Evolutionary conservation across 37 sponge, comb jelly and placozoan species (phyloP).

Genomic region (Axinella damicornis): DNA sequence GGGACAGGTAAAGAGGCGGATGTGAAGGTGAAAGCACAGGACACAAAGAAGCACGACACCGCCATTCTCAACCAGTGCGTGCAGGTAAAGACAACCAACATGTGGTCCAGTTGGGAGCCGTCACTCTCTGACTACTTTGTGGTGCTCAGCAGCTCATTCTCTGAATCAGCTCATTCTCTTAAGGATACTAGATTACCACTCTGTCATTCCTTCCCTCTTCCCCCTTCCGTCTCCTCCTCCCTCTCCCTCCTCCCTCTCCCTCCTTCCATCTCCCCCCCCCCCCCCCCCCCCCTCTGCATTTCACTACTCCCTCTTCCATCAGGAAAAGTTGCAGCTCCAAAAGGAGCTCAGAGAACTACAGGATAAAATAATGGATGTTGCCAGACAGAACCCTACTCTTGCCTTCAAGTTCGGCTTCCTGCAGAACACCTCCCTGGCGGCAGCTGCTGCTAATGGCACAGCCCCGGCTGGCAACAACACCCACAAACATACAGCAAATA

Average conservation of each 20-base stretch:
- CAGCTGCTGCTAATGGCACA: too few relatives aligned
- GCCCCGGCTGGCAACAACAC: too few relatives aligned
- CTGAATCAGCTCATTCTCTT: too few relatives aligned
- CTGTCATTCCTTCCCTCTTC: too few relatives aligned
- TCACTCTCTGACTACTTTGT: too few relatives aligned
- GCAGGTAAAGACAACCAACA: background rate
- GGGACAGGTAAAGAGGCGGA: background rate
- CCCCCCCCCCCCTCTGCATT: background rate
- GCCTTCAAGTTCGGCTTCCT: background rate
- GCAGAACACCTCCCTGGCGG: too few relatives aligned
- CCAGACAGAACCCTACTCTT: background rate
- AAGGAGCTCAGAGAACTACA: background rate
- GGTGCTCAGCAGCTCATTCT: too few relatives aligned
- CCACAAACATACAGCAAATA: too few relatives aligned
- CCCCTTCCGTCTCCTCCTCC: too few relatives aligned
- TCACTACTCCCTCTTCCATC: background rate
- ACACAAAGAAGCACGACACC: too few relatives aligned
- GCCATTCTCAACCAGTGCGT: background rate
- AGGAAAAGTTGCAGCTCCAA: background rate
- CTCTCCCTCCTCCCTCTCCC: background rate
- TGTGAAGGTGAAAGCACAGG: background rate
- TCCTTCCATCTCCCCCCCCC: background rate
- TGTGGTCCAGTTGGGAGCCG: too few relatives aligned
- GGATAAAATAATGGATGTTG: background rate
- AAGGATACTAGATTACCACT: too few relatives aligned